Evolutionary conservation across 1,140 invertebrate species (phyloP), one percentile per base, ranked within the genome.

Genomic region (Liolophura sinensis): DNA sequence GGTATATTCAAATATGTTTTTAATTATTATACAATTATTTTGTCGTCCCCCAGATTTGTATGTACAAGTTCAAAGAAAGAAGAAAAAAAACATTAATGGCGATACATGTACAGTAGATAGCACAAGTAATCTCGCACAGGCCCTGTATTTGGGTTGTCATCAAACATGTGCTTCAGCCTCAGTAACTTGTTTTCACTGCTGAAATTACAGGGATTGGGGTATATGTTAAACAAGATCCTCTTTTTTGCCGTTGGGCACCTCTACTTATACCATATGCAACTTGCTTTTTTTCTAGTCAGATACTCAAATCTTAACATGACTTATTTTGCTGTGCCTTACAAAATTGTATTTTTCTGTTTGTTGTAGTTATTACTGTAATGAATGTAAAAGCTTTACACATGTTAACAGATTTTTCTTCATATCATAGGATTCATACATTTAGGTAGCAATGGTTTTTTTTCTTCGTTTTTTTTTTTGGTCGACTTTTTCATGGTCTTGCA

Each of bases 281-380:
- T 48, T 62, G 65, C 60, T 67, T 67, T 49, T n/a, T 54, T 51
- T 67, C 60, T 67, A 67, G 65, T 67, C 60, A 62, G 58, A 65
- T 60, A 54, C 55, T 52, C 31, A 55, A 67, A 46, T 47, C 59
- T 63, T 62, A 60, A 67, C 60, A 67, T 67, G 60, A 63, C 60
- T 54, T 14, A 74, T 77, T 74, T 79, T 75, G 74, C 75, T 75
- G 78, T 81, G 78, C 78, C 79, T 81, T 81, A 81, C 73, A 64
- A 61, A 64, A 72, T 69, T 62, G 60, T 71, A 58, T 48, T 64
- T 67, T 67, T 71, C 64, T 68, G 51, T 71, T 71, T 20, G 24
- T 20, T 54, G 52, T 20, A 20, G 24, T 54, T 20, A 54, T 20
- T 20, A 20, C 52, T 20, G 24, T 54, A 20, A 20, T 54, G 24